A percentile compares a stretch with the other conserved stretches of the same genome.
These are phyloP conservation scores for Heptascelio sp. DNA, from an alignment of 2,888 invertebrate genomes.

Conservation along the genomic window DNA sequence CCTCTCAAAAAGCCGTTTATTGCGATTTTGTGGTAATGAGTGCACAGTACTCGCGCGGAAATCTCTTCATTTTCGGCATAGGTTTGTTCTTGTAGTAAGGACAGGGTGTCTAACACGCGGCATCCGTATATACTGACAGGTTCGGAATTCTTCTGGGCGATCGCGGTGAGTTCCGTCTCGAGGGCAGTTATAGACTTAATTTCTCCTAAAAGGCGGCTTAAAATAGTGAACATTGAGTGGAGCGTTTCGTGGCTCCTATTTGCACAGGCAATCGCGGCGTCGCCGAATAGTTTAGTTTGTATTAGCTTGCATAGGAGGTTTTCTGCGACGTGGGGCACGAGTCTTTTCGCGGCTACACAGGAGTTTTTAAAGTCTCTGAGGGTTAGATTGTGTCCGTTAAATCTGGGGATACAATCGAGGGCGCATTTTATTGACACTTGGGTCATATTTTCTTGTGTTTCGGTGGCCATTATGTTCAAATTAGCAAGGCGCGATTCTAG, in stretches of 20 bases:
- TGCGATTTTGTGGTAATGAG: background rate
- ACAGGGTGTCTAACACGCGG: slow-evolving; percentile 10
- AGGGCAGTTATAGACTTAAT: background rate
- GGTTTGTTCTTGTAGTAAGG: background rate
- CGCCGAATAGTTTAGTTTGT: background rate
- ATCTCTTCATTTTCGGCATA: background rate
- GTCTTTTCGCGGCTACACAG: background rate
- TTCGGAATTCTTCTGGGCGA: background rate
- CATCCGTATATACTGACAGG: slow-evolving; percentile 9
- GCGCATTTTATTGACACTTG: slow-evolving; percentile 23
- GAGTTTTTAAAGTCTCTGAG: slow-evolving; percentile 2
- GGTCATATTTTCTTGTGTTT: no score
- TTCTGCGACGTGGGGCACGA: background rate
- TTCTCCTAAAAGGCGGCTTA: slow-evolving; percentile 21
- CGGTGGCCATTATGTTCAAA: background rate
- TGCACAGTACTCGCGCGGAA: background rate
- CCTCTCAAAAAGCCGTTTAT: background rate
- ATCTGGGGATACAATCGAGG: background rate
- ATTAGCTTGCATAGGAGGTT: background rate
- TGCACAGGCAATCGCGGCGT: background rate
- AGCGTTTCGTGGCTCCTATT: background rate
- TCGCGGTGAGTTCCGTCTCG: background rate
- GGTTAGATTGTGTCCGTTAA: background rate
- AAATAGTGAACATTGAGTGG: background rate
- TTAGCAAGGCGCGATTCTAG: background rate